A percentile compares a stretch with the other conserved stretches of the same genome.
phyloP scores from a whole-genome alignment of 1,140 invertebrate species.

The Chrysoperla carnea region DNA sequence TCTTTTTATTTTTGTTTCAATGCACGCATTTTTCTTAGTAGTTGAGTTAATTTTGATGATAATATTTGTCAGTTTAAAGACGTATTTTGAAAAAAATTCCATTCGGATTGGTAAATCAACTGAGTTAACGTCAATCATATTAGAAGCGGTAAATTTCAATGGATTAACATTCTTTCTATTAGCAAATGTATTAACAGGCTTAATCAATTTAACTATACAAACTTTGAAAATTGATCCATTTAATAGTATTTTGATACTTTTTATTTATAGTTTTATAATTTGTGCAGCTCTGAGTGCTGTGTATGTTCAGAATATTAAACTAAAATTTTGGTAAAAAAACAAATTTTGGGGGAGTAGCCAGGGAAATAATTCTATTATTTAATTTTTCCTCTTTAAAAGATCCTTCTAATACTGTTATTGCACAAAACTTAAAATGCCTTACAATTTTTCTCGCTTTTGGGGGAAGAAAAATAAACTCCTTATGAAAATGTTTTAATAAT shows the following conservation, averaged over 20 bases:
- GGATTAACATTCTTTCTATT: slow-evolving; percentile 61
- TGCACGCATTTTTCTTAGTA: slow-evolving; percentile 32
- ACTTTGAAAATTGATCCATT: slow-evolving; percentile 31
- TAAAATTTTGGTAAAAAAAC: slow-evolving; percentile 8
- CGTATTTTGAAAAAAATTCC: background rate
- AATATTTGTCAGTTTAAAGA: background rate
- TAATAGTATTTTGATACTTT: slow-evolving; percentile 32
- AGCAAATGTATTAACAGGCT: slow-evolving; percentile 61
- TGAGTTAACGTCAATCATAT: slow-evolving; percentile 28
- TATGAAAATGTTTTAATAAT: too few relatives aligned
- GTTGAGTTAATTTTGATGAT: slow-evolving; percentile 20
- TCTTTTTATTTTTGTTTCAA: slow-evolving; percentile 33
- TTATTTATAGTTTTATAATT: slow-evolving; percentile 33
- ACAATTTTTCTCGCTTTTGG: too few relatives aligned
- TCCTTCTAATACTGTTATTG: too few relatives aligned
- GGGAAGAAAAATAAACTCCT: too few relatives aligned
- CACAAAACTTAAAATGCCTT: too few relatives aligned
- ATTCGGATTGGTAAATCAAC: slow-evolving; percentile 3
- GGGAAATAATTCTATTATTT: too few relatives aligned
- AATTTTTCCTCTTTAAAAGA: too few relatives aligned
- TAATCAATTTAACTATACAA: slow-evolving; percentile 50
- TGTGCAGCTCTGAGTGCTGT: slow-evolving; percentile 6
- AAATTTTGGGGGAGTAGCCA: background rate
- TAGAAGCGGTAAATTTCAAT: slow-evolving; percentile 52
- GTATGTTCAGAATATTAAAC: slow-evolving; percentile 10